Evolutionary conservation across 2,113 vertebrate genomes (phyloP), one percentile per base, ranked within the genome.

Genomic region (Ictalurus furcatus): DNA sequence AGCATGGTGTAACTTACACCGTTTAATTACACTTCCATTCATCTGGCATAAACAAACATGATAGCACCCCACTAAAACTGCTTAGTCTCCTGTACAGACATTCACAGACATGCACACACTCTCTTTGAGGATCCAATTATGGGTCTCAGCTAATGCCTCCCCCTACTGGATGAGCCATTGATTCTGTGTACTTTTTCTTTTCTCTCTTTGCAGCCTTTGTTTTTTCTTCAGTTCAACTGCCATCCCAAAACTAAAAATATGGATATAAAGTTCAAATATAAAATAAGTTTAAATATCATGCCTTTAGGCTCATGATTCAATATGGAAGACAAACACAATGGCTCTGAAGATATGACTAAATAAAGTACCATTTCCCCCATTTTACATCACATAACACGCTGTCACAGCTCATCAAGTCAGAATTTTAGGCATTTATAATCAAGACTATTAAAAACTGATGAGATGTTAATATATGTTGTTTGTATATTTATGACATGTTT

Each of bases 11-110:
- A 92, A 91, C 89, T 94, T 94, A 92, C 92, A 92, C 92, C 86
- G 89, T 95, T 95, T 95, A 95, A 96, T 95, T 94, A 96, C 91
- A 63, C 92, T 91, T 91, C 92, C 93, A 94, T 94, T 93, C 76
- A 80, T 54, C 30, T 78, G 84, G 83, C 89, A 90, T 92, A 95
- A 96, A 95, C 95, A 95, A 95, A 95, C 95, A 95, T 73, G 91
- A 92, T 92, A 92, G 93, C 90, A 91, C 87, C 92, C 91, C 69
- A 58, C 82, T 93, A 92, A 94, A 91, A 93, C 94, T 80, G 92
- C 90, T 93, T 92, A 88, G 90, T 78, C 69, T 63, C 21, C 74
- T 59, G 85, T 89, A 61, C 80, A 85, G 82, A 79, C 86, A 2
- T 80, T 83, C 87, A 79, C 44, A 88, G 73, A 84, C 30, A 88